Evolutionary conservation across 2,888 invertebrate species (phyloP).

Genomic region (Troides helena): DNA sequence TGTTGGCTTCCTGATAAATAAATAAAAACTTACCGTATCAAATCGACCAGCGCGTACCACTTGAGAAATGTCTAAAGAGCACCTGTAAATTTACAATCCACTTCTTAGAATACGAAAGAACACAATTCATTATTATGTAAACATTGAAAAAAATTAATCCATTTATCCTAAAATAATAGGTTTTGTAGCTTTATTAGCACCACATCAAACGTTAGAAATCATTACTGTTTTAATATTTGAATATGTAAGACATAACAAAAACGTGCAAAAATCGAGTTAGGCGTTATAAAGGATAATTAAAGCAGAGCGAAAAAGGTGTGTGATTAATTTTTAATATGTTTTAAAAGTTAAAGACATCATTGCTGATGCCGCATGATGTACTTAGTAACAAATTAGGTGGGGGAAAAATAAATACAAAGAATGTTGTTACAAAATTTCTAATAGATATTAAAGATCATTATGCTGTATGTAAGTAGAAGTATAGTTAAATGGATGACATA

Average conservation of each 20-base stretch:
- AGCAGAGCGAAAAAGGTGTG: background rate
- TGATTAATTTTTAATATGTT: no score
- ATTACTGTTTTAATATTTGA: background rate
- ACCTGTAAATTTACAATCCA: constrained; percentile 52
- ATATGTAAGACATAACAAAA: background rate
- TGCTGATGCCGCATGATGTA: no score
- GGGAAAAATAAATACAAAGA: background rate
- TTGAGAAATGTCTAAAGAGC: constrained; percentile 72
- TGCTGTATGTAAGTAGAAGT: background rate
- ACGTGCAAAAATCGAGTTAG: background rate
- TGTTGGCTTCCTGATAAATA: no score
- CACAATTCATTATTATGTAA: background rate
- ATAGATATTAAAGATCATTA: background rate
- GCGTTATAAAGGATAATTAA: background rate
- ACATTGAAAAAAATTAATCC: background rate
- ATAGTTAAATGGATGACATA: background rate
- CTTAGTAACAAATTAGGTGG: background rate
- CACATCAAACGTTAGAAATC: background rate
- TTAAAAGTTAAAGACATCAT: background rate
- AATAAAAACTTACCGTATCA: constrained; percentile 58
- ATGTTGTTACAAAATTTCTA: background rate
- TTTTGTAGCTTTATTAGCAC: background rate
- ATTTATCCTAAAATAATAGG: background rate
- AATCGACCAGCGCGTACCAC: constrained; percentile 69
- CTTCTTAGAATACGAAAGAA: background rate